Evolutionary conservation across 2,113 vertebrate species (phyloP), one percentile per base, ranked within the genome.

Genomic region (Columba janthina): DNA sequence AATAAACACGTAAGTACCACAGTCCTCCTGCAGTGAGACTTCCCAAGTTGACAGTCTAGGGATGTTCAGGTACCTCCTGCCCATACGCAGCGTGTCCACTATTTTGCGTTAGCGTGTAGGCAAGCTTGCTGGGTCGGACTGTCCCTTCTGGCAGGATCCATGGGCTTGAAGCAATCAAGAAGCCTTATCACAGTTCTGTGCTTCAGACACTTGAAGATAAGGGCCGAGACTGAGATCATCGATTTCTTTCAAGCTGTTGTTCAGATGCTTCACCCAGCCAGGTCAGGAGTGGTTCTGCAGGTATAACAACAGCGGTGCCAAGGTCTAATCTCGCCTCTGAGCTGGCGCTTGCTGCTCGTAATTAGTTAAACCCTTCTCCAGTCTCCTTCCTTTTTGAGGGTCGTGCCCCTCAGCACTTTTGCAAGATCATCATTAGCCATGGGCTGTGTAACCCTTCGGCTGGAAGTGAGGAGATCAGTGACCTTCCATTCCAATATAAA

Each of bases 211-310:
- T 29, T 74, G 32, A 61, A 94, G 90, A 90, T 96, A 92, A 90
- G 90, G 38, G 44, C 60, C 0, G 0, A 70, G 56, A 38, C 69
- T 75, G 77, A 83, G 72, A 78, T 83, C 48, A 86, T 90, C 57
- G 36, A 2, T 77, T 91, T 24, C 53, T 83, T 87, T 90, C 73
- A 65, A 57, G 86, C 36, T 95, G 79, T 69, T 70, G 36, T 71
- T 80, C 79, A 34, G 51, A 20, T 67, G 28, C 53, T 90, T 95
- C 53, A 54, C 50, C 50, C 3, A 0, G 9, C 36, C 2, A 5
- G 80, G 65, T 69, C 90, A 85, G 86, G 61, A 89, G 92, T 54
- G 65, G 94, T 84, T 96, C 76, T 75, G 50, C 90, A 92, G 73
- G 92, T 89, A 25, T 46, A 81, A 42, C 19, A 14, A 85, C 5